phyloP scores from a whole-genome alignment of 2,888 invertebrate genomes.

The Unio delphinus region DNA sequence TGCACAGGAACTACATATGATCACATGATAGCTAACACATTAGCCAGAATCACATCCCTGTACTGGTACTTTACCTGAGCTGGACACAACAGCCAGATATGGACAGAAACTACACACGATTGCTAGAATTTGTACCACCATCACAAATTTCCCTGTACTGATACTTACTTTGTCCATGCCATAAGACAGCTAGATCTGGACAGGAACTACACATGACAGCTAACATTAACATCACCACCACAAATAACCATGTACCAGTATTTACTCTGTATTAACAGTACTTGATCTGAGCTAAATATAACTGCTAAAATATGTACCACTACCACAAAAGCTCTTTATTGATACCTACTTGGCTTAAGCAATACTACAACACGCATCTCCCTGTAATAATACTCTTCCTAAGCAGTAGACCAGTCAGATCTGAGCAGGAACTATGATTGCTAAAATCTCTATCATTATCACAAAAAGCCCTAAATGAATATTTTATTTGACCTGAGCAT shows the following conservation, averaged over 20 bases:
- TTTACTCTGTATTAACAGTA: too few relatives aligned
- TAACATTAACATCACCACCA: constrained; percentile 95
- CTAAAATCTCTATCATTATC: too few relatives aligned
- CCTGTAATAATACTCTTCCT: too few relatives aligned
- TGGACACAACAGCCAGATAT: background rate
- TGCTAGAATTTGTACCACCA: background rate
- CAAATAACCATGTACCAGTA: constrained; percentile 88
- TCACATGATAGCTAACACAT: constrained; percentile 51
- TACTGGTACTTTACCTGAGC: constrained; percentile 75
- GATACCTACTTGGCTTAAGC: too few relatives aligned
- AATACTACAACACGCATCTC: too few relatives aligned
- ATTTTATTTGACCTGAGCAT: constrained; percentile 75
- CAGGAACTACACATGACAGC: constrained; percentile 96
- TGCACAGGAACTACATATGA: constrained; percentile 96
- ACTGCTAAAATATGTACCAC: too few relatives aligned
- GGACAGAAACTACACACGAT: too few relatives aligned
- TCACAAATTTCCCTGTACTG: too few relatives aligned
- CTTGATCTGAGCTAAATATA: too few relatives aligned
- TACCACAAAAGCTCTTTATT: too few relatives aligned
- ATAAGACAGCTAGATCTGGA: constrained; percentile 91
- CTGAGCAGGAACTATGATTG: too few relatives aligned
- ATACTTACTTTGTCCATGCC: constrained; percentile 84
- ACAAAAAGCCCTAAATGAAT: background rate
- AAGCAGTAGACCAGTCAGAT: too few relatives aligned
- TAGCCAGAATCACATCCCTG: constrained; percentile 93